Evolutionary conservation across 1,140 invertebrate genomes (phyloP).

Genomic region (Pygmarrhopalites habei): DNA sequence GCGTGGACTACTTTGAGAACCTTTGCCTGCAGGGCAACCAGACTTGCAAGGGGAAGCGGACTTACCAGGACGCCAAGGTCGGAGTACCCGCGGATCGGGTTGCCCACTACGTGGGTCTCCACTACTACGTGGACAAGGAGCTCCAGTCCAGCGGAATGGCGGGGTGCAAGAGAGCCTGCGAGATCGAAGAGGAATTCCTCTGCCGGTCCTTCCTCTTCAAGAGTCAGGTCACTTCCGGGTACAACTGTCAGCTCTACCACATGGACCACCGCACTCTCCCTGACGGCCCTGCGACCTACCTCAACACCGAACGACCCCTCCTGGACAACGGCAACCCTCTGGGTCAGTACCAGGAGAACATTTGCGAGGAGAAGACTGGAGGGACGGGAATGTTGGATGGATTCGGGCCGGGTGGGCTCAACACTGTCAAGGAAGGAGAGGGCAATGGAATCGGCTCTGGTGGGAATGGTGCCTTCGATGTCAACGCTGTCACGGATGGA

Average conservation of each 20-base stretch:
- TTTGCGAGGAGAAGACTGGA: conserved; percentile 56
- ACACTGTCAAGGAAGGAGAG: neutral
- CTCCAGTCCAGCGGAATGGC: conserved; percentile 72
- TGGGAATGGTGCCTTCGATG: conserved; percentile 31
- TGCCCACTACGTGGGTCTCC: conserved; percentile 75
- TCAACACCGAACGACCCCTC: conserved; percentile 76
- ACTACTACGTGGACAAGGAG: conserved; percentile 91
- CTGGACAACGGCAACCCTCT: conserved; percentile 84
- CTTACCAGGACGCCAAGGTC: conserved; percentile 69
- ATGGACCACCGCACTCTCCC: conserved; percentile 84
- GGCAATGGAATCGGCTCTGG: neutral
- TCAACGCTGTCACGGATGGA: conserved; percentile 26
- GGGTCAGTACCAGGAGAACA: conserved; percentile 82
- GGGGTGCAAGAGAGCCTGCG: conserved; percentile 78
- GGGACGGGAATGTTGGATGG: neutral
- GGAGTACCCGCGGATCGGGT: conserved; percentile 84
- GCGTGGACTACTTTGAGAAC: conserved; percentile 92
- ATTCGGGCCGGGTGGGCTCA: neutral
- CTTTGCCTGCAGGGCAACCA: conserved; percentile 72
- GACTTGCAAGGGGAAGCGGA: conserved; percentile 50
- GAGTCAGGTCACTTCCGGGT: conserved; percentile 50
- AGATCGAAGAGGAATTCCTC: conserved; percentile 85
- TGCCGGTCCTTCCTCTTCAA: conserved; percentile 83
- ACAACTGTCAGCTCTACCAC: conserved; percentile 87
- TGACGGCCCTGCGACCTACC: conserved; percentile 80